Base-by-base conservation (phyloP, 2,888 invertebrate species). In the Elegia similella region DNA sequence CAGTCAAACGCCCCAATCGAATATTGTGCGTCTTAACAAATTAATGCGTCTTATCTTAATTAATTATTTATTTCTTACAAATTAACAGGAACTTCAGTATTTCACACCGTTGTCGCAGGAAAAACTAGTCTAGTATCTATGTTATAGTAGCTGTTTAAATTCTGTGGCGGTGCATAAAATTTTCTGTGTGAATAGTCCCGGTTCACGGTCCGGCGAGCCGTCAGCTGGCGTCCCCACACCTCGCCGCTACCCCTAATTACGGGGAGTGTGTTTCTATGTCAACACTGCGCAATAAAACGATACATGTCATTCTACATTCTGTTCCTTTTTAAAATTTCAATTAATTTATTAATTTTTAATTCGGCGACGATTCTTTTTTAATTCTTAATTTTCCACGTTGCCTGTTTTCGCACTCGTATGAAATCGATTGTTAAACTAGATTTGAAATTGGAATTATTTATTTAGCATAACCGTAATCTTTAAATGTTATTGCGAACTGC, bases 261-360 rank as follows among this genome's bases (percentile, higher is more conserved):
- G 61, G 68, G 69, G 72, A 82, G 75, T 76, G 74, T 78, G 80
- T 84, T 84, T 84, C 80, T 83, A 78, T 86, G 84, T 84, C 84
- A 83, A 82, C 78, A 76, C 65, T 66, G 55, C 57, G 62, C 65
- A 70, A 68, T 68, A 65, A 75, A 73, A 74, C 59, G 61, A 57
- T 47, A 60, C 53, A 57, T 62, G 59, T 63, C 58, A 64, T 57
- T 56, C 56, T 54, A 47, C 46, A 47, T 15, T 43, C 52, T 8
- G 7, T 47, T 32, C 6, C n/a, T 42, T 56, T 56, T 58, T 12
- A 29, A 58, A 54, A 58, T 56, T 55, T 47, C 12, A 60, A 53
- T 34, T 16, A 15, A 10, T n/a, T 38, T 38, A 38, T 38, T 6
- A 32, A 6, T 13, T 47, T 47, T 47, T 47, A 29, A 47, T 32